phyloP scores from a whole-genome alignment of 2,113 vertebrate species.

The Mugil cephalus region DNA sequence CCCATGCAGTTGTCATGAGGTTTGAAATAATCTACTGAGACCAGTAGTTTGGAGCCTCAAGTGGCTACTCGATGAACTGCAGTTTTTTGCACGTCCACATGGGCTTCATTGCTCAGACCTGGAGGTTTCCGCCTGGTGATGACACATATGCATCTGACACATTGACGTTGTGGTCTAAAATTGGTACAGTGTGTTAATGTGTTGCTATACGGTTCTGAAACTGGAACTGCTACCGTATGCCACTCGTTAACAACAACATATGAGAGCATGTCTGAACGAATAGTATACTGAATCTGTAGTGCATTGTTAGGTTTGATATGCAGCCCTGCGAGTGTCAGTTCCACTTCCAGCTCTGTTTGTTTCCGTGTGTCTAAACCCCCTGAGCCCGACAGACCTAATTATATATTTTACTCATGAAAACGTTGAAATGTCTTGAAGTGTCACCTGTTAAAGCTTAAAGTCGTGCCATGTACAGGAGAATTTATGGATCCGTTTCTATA shows the following conservation, averaged over 20 bases:
- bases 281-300: neutral
- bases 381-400: constrained; percentile 64
- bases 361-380: constrained; percentile 54
- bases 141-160: neutral
- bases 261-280: constrained; percentile 2
- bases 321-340: constrained; percentile 23
- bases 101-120: no score
- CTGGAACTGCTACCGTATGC: neutral
- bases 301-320: constrained; percentile 10
- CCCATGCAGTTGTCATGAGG: no score
- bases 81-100: no score
- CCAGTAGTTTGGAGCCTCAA: no score
- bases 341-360: constrained; percentile 42
- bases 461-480: neutral
- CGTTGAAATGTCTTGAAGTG: no score
- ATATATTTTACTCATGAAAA: constrained; percentile 56
- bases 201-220: neutral
- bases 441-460: constrained; percentile 54
- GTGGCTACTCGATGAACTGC: no score
- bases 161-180: neutral
- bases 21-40: no score
- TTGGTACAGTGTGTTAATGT: no score
- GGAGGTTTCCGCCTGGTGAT: no score
- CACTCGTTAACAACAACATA: neutral
- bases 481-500: constrained; percentile 66